Evolutionary conservation across 2,113 vertebrate genomes (phyloP).

Genomic region (Oxygymnocypris stewartii): DNA sequence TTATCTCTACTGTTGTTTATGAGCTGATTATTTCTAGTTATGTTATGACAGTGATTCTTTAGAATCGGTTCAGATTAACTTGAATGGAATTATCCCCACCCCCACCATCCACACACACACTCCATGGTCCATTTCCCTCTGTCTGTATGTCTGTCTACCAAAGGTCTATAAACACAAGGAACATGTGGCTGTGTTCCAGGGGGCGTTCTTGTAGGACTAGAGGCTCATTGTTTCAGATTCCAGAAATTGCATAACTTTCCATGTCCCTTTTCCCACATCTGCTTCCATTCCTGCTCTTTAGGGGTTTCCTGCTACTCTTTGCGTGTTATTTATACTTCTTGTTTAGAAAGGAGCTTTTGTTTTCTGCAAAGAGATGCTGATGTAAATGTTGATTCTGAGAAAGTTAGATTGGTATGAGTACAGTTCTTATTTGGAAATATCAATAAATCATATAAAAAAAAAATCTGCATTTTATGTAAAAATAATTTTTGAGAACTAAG

Average conservation of each 20-base stretch:
- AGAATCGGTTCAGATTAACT: background rate
- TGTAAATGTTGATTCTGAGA: background rate
- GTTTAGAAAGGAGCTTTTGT: background rate
- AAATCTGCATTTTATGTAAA: too few relatives aligned
- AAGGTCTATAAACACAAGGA: slow-evolving; percentile 53
- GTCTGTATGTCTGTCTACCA: slow-evolving; percentile 6
- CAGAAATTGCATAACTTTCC: slow-evolving; percentile 41
- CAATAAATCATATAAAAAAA: background rate
- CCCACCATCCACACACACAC: background rate
- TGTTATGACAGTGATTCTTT: background rate
- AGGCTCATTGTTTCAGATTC: slow-evolving; percentile 46
- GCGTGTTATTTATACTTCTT: background rate
- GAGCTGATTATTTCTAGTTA: background rate
- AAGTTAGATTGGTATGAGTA: background rate
- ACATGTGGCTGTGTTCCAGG: slow-evolving; percentile 48
- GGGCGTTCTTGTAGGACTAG: slow-evolving; percentile 18
- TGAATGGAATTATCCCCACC: background rate
- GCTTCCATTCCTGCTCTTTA: background rate
- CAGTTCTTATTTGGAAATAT: background rate
- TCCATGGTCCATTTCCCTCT: background rate
- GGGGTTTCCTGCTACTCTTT: slow-evolving; percentile 26
- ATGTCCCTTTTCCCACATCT: slow-evolving; percentile 17
- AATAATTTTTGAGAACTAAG: background rate
- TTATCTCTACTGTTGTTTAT: background rate
- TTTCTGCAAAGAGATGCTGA: background rate